These are phyloP conservation scores for Sterrhoptilus dennistouni DNA, from an alignment of 2,113 vertebrate species.

Conservation along the genomic window DNA sequence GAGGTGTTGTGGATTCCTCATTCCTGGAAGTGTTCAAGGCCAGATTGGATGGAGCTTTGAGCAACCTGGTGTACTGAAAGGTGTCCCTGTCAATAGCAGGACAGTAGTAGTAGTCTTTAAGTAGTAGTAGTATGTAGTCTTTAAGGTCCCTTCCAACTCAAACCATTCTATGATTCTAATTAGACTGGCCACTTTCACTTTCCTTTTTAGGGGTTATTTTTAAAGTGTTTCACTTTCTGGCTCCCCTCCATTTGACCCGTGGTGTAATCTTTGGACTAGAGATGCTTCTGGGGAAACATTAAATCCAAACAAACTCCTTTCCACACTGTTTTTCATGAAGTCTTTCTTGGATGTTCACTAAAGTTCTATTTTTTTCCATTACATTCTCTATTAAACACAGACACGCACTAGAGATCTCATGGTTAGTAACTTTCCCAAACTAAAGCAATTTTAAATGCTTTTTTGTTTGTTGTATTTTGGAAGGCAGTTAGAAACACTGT, in stretches of 20 bases:
- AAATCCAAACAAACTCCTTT: conserved; percentile 52
- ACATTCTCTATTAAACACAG: conserved; percentile 19
- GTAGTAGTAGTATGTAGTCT: not conserved
- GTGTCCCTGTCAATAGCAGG: not conserved
- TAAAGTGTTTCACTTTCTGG: conserved; percentile 24
- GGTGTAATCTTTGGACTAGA: conserved; percentile 62
- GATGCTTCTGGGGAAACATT: conserved; percentile 56
- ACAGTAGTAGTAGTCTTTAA: not conserved
- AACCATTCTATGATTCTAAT: not conserved
- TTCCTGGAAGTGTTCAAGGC: not conserved
- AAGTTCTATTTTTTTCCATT: conserved; percentile 23
- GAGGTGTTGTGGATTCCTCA: not conserved
- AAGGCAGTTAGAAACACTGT: not conserved
- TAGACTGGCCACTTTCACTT: conserved; percentile 49
- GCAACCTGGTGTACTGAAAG: not conserved
- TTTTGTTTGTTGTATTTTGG: not conserved
- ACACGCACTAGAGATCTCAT: not conserved
- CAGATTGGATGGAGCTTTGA: not conserved
- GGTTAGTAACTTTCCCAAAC: conserved; percentile 13
- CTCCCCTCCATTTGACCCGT: conserved; percentile 48
- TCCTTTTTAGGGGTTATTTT: conserved; percentile 55
- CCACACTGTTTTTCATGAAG: conserved; percentile 48
- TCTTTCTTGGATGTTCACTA: conserved; percentile 45
- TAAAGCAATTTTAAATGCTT: not conserved
- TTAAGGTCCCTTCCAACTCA: not conserved